A percentile compares a stretch with the other conserved stretches of the same genome.
phyloP scores from a whole-genome alignment of 2,113 vertebrate species.

The Cygnus atratus region DNA sequence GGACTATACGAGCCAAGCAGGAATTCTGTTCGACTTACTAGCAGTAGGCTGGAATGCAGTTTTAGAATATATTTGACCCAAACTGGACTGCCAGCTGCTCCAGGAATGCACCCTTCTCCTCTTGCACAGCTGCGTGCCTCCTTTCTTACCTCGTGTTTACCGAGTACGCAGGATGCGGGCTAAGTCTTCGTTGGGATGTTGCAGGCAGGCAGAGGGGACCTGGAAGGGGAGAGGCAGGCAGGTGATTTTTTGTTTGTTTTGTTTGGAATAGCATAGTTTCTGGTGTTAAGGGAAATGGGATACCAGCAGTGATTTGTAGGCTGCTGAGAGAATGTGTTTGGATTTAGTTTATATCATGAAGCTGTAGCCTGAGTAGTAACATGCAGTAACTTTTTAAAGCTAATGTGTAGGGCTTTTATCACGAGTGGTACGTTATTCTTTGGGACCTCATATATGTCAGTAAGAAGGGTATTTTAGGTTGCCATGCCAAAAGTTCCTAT shows the following conservation, averaged over 20 bases:
- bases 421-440: not conserved
- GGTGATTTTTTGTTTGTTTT: not conserved
- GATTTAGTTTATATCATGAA: not conserved
- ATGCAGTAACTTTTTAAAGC: not conserved
- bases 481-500: not conserved
- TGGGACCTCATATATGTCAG: not conserved
- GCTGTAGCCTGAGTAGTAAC: not conserved
- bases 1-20: not conserved
- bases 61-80: not conserved
- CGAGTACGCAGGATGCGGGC: fast-evolving
- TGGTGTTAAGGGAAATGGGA: not conserved
- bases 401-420: not conserved
- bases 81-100: fast-evolving
- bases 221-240: not conserved
- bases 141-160: not conserved
- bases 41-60: not conserved
- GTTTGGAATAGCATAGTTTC: not conserved
- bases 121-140: fast-evolving
- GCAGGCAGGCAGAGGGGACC: too few species aligned
- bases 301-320: too few species aligned
- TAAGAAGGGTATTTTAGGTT: not conserved
- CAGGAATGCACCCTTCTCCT: not conserved
- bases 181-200: too few species aligned
- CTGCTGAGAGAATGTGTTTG: too few species aligned
- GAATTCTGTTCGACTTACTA: fast-evolving